Base-by-base conservation (phyloP, 2,888 invertebrate genomes). In the Camponotus fellah region DNA sequence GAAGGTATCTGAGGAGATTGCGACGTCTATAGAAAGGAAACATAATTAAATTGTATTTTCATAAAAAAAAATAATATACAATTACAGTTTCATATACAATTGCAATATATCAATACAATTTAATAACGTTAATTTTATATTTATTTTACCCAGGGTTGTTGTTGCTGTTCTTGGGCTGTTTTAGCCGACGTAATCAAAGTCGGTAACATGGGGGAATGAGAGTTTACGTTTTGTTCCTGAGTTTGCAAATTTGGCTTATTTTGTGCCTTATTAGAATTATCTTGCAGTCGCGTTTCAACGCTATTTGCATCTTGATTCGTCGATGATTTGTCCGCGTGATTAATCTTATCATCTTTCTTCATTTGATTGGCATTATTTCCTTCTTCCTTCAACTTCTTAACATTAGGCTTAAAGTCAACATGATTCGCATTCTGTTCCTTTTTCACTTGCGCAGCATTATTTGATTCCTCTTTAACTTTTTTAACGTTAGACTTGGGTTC, bases 401-500 rank as follows among this genome's bases (percentile, higher is more conserved):
- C 77, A 66, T 91, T 94, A 79, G 91, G 92, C 88, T 95, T 96
- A n/a, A 95, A 92, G 91, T 96, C 96, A 72, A 62, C 34, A 32
- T 74, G 64, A 84, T 84, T 87, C 32, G 9, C 12, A 12, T 83
- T 89, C 53, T 76, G 79, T 75, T 86, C 87, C 17, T 88, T 91
- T 17, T 86, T 84, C 9, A 66, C 74, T 77, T 86, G 86, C 4
- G 83, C 56, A 65, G 83, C 72, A 66, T 74, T 90, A 66, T 32
- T 88, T 34, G 82, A 80, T 69, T 92, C 94, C 46, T 94, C 92
- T 84, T 93, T 93, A 8, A 89, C 87, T 86, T 94, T 94, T 74
- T 94, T 95, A 46, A 91, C 77, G 49, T 92, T 94, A 81, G 91
- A 92, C 89, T 95, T 96, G 17, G 95, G 92, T 91, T 96, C 96